Conservation (phyloP, 2,888 invertebrate species). For the Meteorus cinctellus region DNA sequence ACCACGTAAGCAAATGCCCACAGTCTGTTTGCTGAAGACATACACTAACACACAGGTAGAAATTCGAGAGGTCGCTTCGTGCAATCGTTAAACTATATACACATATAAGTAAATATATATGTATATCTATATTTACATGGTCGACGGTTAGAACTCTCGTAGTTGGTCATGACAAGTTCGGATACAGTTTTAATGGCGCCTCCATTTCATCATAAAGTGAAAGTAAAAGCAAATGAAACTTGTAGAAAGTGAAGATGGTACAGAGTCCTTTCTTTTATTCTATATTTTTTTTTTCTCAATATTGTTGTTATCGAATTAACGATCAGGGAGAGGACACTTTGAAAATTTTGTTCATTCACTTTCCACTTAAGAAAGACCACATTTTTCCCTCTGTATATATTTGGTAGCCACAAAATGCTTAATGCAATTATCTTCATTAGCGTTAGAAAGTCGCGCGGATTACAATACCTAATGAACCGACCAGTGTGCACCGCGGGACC, state of each 20-base stretch:
- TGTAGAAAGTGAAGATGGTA: conserved; percentile 25
- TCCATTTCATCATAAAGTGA: conserved; percentile 41
- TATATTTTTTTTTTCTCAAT: conserved; percentile 45
- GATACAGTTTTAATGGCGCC: conserved; percentile 43
- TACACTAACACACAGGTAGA: conserved; percentile 7
- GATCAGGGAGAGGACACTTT: conserved; percentile 55
- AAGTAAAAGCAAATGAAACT: conserved; percentile 31
- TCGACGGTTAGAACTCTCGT: neutral
- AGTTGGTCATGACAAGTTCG: conserved; percentile 31
- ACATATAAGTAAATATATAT: neutral
- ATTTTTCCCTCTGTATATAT: conserved; percentile 34
- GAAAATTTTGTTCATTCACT: conserved; percentile 48
- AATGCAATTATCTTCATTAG: conserved; percentile 73
- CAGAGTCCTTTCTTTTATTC: conserved; percentile 41
- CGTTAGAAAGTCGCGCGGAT: conserved; percentile 59
- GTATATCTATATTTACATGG: neutral
- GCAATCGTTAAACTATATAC: neutral
- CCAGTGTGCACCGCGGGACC: conserved; percentile 55
- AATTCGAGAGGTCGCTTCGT: neutral
- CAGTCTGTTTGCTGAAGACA: neutral
- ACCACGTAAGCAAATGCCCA: conserved; percentile 4
- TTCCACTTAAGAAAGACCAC: conserved; percentile 12
- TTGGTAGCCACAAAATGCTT: conserved; percentile 61
- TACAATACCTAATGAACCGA: conserved; percentile 73
- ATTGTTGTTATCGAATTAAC: conserved; percentile 64